Base-by-base conservation (phyloP, 23 tunicate species). In the Trididemnum clinides region DNA sequence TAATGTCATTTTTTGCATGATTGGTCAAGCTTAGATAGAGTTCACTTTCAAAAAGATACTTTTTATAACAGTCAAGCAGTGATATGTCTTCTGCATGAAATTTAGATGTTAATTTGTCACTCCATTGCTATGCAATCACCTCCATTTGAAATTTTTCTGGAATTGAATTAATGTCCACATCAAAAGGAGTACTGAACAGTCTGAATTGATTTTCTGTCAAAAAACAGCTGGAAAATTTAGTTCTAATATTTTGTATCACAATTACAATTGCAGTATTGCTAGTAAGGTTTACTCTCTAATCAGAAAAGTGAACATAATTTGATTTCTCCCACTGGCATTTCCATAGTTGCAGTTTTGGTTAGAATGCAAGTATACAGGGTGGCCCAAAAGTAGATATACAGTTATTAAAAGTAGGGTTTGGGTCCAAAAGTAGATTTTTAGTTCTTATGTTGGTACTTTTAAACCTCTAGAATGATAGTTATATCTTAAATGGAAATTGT, bases 341-440 rank as follows among this genome's bases (percentile, higher is more conserved):
- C 88, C 88, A 84, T 33, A 84, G 65, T 84, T 39, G 88, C 21
- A 84, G 82, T 84, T 84, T 84, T 39, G 81, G 77, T 84, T n/a
- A n/a, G n/a, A n/a, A n/a, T n/a, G n/a, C n/a, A n/a, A n/a, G n/a
- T n/a, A n/a, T n/a, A n/a, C n/a, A n/a, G n/a, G n/a, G n/a, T n/a
- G n/a, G n/a, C n/a, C n/a, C n/a, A n/a, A n/a, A n/a, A n/a, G n/a
- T n/a, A n/a, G n/a, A n/a, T n/a, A n/a, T n/a, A n/a, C n/a, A n/a
- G n/a, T n/a, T n/a, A n/a, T n/a, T n/a, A n/a, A n/a, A n/a, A n/a
- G n/a, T n/a, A n/a, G n/a, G n/a, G n/a, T n/a, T n/a, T n/a, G n/a
- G n/a, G n/a, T n/a, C n/a, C n/a, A n/a, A n/a, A n/a, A n/a, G n/a
- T n/a, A n/a, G n/a, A n/a, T n/a, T n/a, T n/a, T n/a, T n/a, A n/a